Percentiles rank a stretch among this genome's conserved stretches.
These are phyloP conservation scores for Sebastes dallii DNA, from an alignment of 2,797 vertebrate species.

Conservation along the genomic window DNA sequence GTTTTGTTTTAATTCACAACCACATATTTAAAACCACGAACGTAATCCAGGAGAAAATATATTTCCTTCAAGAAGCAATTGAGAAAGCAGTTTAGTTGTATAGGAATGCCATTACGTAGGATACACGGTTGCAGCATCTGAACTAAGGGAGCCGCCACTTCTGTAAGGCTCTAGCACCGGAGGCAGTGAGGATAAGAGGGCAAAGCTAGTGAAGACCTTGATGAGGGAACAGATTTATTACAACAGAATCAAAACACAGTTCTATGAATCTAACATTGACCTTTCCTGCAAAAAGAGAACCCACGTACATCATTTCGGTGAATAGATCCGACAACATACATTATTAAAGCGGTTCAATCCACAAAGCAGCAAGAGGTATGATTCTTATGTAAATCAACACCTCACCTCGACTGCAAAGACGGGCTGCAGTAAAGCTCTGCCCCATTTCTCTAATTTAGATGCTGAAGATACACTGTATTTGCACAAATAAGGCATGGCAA, in stretches of 20 bases:
- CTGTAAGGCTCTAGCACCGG: not conserved
- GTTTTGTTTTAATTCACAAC: too few relatives aligned
- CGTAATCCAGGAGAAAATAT: not conserved
- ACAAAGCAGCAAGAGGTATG: slow-evolving; percentile 16
- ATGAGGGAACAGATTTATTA: slow-evolving; percentile 15
- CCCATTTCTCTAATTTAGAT: slow-evolving; percentile 5
- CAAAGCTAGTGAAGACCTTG: not conserved
- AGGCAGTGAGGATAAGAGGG: not conserved
- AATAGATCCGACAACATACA: slow-evolving; percentile 2
- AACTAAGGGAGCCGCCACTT: slow-evolving; percentile 33
- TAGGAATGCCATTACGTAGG: not conserved
- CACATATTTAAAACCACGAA: too few relatives aligned
- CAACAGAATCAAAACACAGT: slow-evolving; percentile 7
- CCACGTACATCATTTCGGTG: not conserved
- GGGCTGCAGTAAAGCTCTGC: not conserved
- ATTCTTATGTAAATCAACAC: slow-evolving; percentile 18
- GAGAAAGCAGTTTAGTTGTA: not conserved
- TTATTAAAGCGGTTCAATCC: slow-evolving; percentile 2
- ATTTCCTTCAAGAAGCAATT: not conserved
- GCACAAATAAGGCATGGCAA: slow-evolving; percentile 6
- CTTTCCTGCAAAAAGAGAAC: slow-evolving; percentile 8
- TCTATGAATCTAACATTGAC: slow-evolving; percentile 3
- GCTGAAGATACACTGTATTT: not conserved
- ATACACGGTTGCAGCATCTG: slow-evolving; percentile 29
- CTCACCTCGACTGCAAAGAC: not conserved